phyloP scores from a whole-genome alignment of 53 echinoderm and acorn worm species.

The Holothuria scabra region DNA sequence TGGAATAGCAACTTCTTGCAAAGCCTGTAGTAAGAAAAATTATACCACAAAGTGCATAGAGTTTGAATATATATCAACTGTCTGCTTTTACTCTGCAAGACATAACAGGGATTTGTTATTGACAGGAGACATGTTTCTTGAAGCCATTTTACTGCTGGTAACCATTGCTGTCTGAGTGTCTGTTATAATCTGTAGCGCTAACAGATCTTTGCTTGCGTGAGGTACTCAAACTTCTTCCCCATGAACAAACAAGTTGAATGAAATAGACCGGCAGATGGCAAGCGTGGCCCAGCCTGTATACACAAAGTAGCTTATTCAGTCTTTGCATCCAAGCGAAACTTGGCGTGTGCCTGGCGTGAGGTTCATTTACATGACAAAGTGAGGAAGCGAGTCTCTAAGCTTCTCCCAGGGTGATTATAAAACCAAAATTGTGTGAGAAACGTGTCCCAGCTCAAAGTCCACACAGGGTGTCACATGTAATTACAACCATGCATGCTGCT shows the following conservation, averaged over 20 bases:
- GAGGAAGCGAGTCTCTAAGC: conserved; percentile 20
- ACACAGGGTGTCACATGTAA: conserved; percentile 43
- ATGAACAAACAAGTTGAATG: conserved; percentile 40
- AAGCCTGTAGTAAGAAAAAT: too few relatives aligned
- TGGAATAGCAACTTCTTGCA: too few relatives aligned
- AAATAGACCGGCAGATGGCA: conserved; percentile 45
- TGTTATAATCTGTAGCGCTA: too few relatives aligned
- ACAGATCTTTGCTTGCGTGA: conserved; percentile 31
- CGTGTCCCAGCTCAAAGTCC: conserved; percentile 47
- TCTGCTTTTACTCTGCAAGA: too few relatives aligned
- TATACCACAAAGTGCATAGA: too few relatives aligned
- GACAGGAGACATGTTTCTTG: too few relatives aligned
- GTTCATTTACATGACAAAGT: conserved; percentile 52
- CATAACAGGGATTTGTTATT: too few relatives aligned
- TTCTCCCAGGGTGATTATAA: conserved; percentile 46
- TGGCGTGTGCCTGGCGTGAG: conserved; percentile 44
- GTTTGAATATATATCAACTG: too few relatives aligned
- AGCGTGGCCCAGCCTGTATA: conserved; percentile 43
- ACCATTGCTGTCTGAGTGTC: too few relatives aligned
- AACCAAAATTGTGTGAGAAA: conserved; percentile 41
- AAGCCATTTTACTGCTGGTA: too few relatives aligned
- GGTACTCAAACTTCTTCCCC: conserved; percentile 31
- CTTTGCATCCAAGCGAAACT: conserved; percentile 39
- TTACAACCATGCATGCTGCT: conserved; percentile 23
- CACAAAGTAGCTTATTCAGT: conserved; percentile 51